Base-by-base conservation (phyloP, 2,113 vertebrate genomes). In the Ptyas mucosa region DNA sequence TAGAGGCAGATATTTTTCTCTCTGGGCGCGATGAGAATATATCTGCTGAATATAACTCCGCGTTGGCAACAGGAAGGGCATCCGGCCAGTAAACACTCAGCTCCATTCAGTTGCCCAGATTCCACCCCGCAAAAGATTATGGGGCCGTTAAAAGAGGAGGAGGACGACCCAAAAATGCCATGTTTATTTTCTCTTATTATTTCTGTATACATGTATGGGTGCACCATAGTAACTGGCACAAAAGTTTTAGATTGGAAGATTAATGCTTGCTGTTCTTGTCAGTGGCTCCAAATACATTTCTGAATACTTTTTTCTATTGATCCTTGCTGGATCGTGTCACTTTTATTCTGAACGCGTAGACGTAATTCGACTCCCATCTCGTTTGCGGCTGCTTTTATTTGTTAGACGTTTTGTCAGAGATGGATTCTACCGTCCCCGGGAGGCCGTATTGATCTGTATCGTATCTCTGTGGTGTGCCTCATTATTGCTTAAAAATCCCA, bases 281-380 rank as follows among this genome's bases (percentile, higher is more conserved):
- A 26, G 91, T 94, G 53, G 15, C 0, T 61, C 88, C 10, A 53
- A 88, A 94, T 91, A 43, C 4, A 9, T 51, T 89, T 88, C 94
- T 93, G 95, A 12, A 51, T 88, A 69, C 1, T 3, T 43, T 87
- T 94, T 12, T 89, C 92, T 92, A 51, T 49, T 75, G 90, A 93
- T 14, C 5, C 57, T 8, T 58, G n/a, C 49, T 64, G 86, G 87
- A 93, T 81, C 18, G 8, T 87, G 75, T 86, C 21, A 20, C n/a
- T 87, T 58, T 26, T 26, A 39, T 64, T 93, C 81, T 54, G 54
- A 87, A 81, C 34, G 57, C 64, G 15, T 39, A 54, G n/a, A 43
- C 10, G 90, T 87, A 87, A 90, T 93, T 93, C 61, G 87, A 90
- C 54, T 12, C 46, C 46, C 53, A 54, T 24, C 34, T 90, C 87